Evolutionary conservation across 2,888 invertebrate species (phyloP).

Genomic region (Oxystoma pomonae): DNA sequence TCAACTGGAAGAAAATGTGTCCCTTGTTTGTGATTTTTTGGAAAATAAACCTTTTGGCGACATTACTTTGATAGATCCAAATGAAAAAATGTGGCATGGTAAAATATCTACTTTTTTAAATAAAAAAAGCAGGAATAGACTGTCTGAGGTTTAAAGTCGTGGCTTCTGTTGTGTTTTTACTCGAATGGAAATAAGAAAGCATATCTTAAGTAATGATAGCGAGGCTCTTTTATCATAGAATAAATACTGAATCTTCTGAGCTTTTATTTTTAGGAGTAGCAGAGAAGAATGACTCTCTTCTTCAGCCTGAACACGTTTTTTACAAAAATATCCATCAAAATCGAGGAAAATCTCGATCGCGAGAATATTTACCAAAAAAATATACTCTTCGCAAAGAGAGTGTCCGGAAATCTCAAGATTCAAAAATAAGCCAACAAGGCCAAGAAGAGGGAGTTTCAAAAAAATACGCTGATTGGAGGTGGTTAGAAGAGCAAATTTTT

Average conservation of each 20-base stretch:
- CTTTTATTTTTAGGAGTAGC: constrained; percentile 27
- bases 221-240: neutral
- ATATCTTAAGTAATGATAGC: too few species aligned
- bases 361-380: constrained; percentile 1
- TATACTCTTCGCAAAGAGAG: neutral
- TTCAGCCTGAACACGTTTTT: constrained; percentile 40
- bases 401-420: constrained; percentile 7
- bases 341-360: constrained; percentile 32
- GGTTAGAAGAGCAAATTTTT: constrained; percentile 35
- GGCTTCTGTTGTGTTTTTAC: too few species aligned
- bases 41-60: constrained; percentile 52
- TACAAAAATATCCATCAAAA: constrained; percentile 32
- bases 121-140: too few species aligned
- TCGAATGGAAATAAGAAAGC: too few species aligned
- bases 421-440: neutral
- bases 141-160: too few species aligned
- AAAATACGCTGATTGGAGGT: constrained; percentile 19
- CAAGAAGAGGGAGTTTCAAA: constrained; percentile 13
- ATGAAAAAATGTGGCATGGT: constrained; percentile 54
- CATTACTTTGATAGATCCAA: constrained; percentile 50
- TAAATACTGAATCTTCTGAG: neutral
- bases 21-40: constrained; percentile 49
- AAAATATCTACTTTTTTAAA: too few species aligned
- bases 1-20: constrained; percentile 51
- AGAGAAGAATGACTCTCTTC: constrained; percentile 27